Base-by-base conservation (phyloP, 2,888 invertebrate species). In the Phrixothrix hirtus region DNA sequence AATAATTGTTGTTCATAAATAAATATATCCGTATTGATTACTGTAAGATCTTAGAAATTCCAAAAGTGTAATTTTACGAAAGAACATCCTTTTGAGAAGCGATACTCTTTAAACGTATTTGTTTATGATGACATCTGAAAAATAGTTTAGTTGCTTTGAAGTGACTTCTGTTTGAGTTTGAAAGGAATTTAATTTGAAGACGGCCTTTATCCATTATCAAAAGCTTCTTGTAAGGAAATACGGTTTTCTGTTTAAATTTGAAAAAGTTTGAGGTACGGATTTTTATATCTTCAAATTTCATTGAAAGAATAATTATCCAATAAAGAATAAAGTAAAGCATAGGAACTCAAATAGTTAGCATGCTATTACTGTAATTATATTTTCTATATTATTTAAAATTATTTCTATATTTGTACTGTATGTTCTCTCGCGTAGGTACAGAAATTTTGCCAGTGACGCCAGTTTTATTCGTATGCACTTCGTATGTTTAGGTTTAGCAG, bases 101-200 rank as follows among this genome's bases (percentile, higher is more conserved):
- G 25, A 37, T 43, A 10, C 26, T 10, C 17, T 17, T 38, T 36
- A 42, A 42, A 43, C 31, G 32, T 44, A 50, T 43, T 50, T 50
- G 48, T 34, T 50, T 50, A 43, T 16, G 34, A 32, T 42, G 52
- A 52, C 46, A 52, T 42, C 36, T 25, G 29, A 35, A 52, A 46
- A 42, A 46, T 52, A 52, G 52, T 52, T 52, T 52, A 41, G 46
- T 52, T 52, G 52, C 52, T 52, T 52, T 52, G 52, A 52, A 21
- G 21, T 16, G 35, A 52, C 46, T 52, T 52, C 36, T 42, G 52
- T 52, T 52, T 37, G 52, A 52, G 36, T 41, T 46, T 13, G 29
- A 31, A 35, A 31, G 46, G 52, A 52, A 52, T 52, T 52, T 52
- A 52, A 52, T 52, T 52, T 52, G 46, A 46, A 52, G 41, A 41